These are phyloP conservation scores for Melanotaenia duboulayi DNA, from an alignment of 2,113 vertebrate species.

Conservation along the genomic window DNA sequence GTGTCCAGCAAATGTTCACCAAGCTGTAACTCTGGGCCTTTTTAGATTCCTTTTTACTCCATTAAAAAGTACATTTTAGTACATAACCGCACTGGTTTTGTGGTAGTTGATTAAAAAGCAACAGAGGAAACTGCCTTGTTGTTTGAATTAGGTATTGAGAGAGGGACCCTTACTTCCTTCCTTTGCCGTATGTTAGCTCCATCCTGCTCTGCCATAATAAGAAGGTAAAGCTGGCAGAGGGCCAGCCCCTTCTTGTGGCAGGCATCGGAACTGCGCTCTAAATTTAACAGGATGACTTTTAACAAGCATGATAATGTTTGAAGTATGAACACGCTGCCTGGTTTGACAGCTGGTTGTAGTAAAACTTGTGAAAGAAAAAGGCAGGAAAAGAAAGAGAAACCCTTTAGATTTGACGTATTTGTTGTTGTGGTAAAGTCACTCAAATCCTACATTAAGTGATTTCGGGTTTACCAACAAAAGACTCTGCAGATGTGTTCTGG, in stretches of 20 bases:
- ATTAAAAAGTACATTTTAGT: conserved; percentile 81
- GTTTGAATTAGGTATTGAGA: conserved; percentile 76
- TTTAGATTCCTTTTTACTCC: conserved; percentile 72
- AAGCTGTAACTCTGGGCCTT: conserved; percentile 51
- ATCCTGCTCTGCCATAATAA: conserved; percentile 72
- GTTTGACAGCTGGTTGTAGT: conserved; percentile 78
- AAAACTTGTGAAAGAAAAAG: conserved; percentile 59
- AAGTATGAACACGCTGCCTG: conserved; percentile 70
- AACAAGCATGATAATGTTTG: conserved; percentile 78
- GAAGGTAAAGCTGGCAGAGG: conserved; percentile 76
- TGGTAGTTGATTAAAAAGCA: conserved; percentile 80
- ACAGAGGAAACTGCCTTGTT: conserved; percentile 71
- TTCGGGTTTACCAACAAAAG: conserved; percentile 66
- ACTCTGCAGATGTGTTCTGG: conserved; percentile 73
- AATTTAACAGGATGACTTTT: conserved; percentile 76
- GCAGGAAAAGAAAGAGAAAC: conserved; percentile 57
- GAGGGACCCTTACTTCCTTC: conserved; percentile 67
- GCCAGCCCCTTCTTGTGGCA: conserved; percentile 82
- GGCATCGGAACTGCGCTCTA: conserved; percentile 73
- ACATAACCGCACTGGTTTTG: conserved; percentile 77
- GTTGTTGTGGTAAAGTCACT: conserved; percentile 75
- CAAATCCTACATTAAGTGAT: conserved; percentile 67
- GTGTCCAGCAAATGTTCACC: conserved; percentile 78
- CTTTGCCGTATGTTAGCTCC: conserved; percentile 53
- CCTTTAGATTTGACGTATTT: conserved; percentile 68